A percentile compares a stretch with the other conserved stretches of the same genome.
phyloP scores from a whole-genome alignment of 1,140 invertebrate genomes.

The Drosophila jambulina region DNA sequence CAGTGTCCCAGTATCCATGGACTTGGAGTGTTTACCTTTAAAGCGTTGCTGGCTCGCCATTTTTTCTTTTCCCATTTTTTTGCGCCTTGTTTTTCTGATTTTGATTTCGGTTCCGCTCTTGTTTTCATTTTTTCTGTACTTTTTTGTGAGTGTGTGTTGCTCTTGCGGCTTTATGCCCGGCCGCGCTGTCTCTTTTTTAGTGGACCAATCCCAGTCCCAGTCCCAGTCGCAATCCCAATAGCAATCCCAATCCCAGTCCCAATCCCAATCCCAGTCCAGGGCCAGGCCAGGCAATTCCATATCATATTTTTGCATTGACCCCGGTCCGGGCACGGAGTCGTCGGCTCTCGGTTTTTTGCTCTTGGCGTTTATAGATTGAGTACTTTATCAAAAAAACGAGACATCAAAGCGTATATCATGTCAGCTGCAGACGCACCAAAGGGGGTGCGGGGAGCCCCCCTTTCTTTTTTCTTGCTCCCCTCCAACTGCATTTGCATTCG shows the following conservation, averaged over 20 bases:
- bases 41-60: conserved; percentile 69
- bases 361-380: conserved; percentile 82
- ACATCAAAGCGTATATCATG: conserved; percentile 82
- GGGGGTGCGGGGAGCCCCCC: background rate
- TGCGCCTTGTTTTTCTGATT: conserved; percentile 11
- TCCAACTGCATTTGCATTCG: conserved; percentile 29
- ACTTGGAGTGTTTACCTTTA: conserved; percentile 73
- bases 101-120: conserved; percentile 28
- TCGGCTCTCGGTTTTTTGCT: conserved; percentile 63
- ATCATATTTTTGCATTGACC: conserved; percentile 79
- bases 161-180: conserved; percentile 15
- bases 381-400: conserved; percentile 83
- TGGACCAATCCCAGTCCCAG: conserved; percentile 25
- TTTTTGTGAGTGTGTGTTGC: background rate
- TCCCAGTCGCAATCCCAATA: background rate
- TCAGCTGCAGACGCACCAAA: conserved; percentile 69
- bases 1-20: conserved; percentile 39
- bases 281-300: conserved; percentile 73
- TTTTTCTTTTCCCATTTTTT: conserved; percentile 43
- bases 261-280: conserved; percentile 11
- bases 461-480: background rate
- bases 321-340: conserved; percentile 32
- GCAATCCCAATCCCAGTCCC: conserved; percentile 14
- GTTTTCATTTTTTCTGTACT: conserved; percentile 6
- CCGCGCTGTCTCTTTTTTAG: conserved; percentile 36